Percentiles rank a stretch among this genome's conserved stretches.
These are phyloP conservation scores for Noctua janthe DNA, from an alignment of 2,888 invertebrate species.

Conservation along the genomic window DNA sequence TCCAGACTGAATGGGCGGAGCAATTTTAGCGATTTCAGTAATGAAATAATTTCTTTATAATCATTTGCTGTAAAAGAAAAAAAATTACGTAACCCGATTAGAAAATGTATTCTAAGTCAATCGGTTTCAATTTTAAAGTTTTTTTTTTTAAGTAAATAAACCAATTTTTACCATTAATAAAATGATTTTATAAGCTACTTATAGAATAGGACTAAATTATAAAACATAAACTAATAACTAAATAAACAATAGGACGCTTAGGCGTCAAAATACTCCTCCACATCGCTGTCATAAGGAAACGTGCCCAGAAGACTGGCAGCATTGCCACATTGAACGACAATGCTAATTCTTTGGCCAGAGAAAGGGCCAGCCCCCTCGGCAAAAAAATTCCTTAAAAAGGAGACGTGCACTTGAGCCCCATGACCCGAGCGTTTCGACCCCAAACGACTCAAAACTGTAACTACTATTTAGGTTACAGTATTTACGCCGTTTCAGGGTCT, in stretches of 20 bases:
- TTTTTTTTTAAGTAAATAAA: too few relatives aligned
- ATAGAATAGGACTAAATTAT: too few relatives aligned
- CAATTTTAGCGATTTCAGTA: slow-evolving; percentile 13
- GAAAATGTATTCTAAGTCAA: not conserved
- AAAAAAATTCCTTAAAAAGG: not conserved
- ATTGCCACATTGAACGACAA: not conserved
- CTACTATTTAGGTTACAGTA: too few relatives aligned
- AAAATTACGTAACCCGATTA: not conserved
- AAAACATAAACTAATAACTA: too few relatives aligned
- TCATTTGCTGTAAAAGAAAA: not conserved
- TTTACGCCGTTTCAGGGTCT: too few relatives aligned
- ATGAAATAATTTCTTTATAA: slow-evolving; percentile 5
- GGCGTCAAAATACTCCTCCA: not conserved
- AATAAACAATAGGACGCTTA: not conserved
- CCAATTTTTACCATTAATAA: too few relatives aligned
- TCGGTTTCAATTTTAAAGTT: not conserved
- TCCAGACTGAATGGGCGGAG: not conserved
- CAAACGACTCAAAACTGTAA: too few relatives aligned
- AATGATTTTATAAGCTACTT: too few relatives aligned
- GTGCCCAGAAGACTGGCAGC: not conserved
- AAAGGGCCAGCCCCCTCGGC: not conserved
- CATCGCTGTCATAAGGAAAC: not conserved
- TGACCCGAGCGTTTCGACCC: too few relatives aligned
- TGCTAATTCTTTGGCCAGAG: not conserved
- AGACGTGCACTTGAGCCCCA: not conserved